Conservation (phyloP, 2,888 invertebrate genomes). For the Scaptomyza flava region DNA sequence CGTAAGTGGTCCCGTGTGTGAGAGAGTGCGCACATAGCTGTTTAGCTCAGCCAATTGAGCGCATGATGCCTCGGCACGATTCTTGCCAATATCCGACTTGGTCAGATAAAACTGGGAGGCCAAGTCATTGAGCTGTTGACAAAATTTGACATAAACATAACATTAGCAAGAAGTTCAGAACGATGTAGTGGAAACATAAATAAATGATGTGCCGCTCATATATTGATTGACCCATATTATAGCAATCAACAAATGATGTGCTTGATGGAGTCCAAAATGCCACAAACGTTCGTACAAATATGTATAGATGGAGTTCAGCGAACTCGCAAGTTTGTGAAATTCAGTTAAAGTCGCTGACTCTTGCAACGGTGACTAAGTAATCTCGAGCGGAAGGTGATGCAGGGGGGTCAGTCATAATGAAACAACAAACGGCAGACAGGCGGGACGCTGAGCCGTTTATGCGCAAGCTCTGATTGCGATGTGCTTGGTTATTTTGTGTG, state of each 20-base stretch:
- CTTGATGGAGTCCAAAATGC: constrained; percentile 10
- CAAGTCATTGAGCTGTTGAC: constrained; percentile 87
- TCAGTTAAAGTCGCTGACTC: constrained; percentile 48
- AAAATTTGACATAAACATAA: background rate
- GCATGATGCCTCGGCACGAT: constrained; percentile 93
- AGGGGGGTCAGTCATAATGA: constrained; percentile 11
- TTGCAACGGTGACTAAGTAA: constrained; percentile 21
- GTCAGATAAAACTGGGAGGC: constrained; percentile 96
- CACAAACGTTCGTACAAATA: background rate
- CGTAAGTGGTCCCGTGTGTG: constrained; percentile 90
- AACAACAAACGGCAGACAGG: constrained; percentile 14
- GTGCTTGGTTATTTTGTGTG: constrained; percentile 1
- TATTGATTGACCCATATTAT: background rate
- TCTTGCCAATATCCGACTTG: constrained; percentile 93
- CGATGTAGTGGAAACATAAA: background rate
- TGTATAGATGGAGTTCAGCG: constrained; percentile 23
- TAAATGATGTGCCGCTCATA: background rate
- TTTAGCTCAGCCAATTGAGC: constrained; percentile 94
- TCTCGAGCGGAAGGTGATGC: background rate
- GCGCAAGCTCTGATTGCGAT: constrained; percentile 27
- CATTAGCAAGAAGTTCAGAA: constrained; percentile 12
- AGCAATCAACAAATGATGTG: background rate
- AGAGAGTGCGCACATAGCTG: constrained; percentile 93
- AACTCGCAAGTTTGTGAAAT: constrained; percentile 60
- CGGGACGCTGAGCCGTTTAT: constrained; percentile 30